Evolutionary conservation across 2,797 vertebrate species (phyloP).

Genomic region (Poeciliopsis gracilis): DNA sequence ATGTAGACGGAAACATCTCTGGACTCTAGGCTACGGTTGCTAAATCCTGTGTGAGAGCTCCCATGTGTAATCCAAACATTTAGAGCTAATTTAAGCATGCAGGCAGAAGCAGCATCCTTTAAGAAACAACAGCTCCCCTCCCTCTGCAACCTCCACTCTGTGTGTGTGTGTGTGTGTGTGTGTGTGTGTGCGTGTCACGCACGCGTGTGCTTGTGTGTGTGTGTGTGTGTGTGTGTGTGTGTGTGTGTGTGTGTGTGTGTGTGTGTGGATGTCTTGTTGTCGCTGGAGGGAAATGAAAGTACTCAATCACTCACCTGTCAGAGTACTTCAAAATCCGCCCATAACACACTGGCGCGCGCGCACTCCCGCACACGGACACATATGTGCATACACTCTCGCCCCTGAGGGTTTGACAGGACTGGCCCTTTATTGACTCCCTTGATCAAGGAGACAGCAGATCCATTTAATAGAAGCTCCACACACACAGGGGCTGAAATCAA

Average conservation of each 20-base stretch:
- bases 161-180: conserved; percentile 23
- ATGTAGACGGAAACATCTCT: conserved; percentile 73
- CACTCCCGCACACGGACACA: conserved; percentile 46
- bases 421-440: conserved; percentile 81
- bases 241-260: conserved; percentile 39
- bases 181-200: conserved; percentile 43
- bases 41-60: conserved; percentile 83
- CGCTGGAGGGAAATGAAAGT: conserved; percentile 80
- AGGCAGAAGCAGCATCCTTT: conserved; percentile 81
- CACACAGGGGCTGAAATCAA: conserved; percentile 63
- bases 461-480: conserved; percentile 77
- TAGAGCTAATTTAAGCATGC: conserved; percentile 84
- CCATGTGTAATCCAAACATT: conserved; percentile 85
- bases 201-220: conserved; percentile 46
- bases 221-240: conserved; percentile 20
- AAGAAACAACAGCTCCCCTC: conserved; percentile 77
- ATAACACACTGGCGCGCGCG: conserved; percentile 44
- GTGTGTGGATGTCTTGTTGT: conserved; percentile 67
- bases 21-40: conserved; percentile 76
- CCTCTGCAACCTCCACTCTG: conserved; percentile 39
- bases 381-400: conserved; percentile 63
- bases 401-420: conserved; percentile 77
- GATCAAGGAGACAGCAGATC: conserved; percentile 83
- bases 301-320: conserved; percentile 85
- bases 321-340: conserved; percentile 73